phyloP scores from a whole-genome alignment of 1,140 invertebrate species.

The Centruroides sculpturatus region DNA sequence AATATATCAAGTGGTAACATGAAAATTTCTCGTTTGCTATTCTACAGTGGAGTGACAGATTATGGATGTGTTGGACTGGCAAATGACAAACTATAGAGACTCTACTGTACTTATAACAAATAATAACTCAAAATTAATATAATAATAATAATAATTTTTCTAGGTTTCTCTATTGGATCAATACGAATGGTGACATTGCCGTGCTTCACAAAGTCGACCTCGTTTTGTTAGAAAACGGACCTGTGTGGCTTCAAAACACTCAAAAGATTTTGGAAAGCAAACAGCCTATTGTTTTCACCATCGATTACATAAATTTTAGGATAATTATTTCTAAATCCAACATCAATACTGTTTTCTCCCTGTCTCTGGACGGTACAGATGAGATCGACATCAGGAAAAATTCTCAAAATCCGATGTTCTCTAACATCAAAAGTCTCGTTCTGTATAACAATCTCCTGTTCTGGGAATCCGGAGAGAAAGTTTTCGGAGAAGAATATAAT shows the following conservation, averaged over 20 bases:
- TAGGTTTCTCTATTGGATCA: background rate
- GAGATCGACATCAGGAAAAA: conserved; percentile 53
- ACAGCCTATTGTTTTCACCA: conserved; percentile 51
- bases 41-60: too few species aligned
- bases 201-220: background rate
- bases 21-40: too few species aligned
- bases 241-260: conserved; percentile 34
- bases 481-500: conserved; percentile 52
- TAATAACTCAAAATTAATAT: too few species aligned
- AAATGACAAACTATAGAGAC: too few species aligned
- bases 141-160: too few species aligned
- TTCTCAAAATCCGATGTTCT: conserved; percentile 56
- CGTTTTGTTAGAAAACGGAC: conserved; percentile 40
- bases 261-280: conserved; percentile 41
- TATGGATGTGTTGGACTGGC: too few species aligned
- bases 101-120: too few species aligned
- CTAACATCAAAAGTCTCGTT: conserved; percentile 56
- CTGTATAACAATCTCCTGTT: conserved; percentile 60
- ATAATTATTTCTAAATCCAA: conserved; percentile 53
- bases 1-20: too few species aligned
- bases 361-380: conserved; percentile 66
- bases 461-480: conserved; percentile 47
- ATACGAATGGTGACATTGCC: background rate
- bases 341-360: conserved; percentile 58
- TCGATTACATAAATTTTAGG: conserved; percentile 64